These are phyloP conservation scores for Stictocephala bisonia DNA, from an alignment of 2,888 invertebrate genomes.

Conservation along the genomic window DNA sequence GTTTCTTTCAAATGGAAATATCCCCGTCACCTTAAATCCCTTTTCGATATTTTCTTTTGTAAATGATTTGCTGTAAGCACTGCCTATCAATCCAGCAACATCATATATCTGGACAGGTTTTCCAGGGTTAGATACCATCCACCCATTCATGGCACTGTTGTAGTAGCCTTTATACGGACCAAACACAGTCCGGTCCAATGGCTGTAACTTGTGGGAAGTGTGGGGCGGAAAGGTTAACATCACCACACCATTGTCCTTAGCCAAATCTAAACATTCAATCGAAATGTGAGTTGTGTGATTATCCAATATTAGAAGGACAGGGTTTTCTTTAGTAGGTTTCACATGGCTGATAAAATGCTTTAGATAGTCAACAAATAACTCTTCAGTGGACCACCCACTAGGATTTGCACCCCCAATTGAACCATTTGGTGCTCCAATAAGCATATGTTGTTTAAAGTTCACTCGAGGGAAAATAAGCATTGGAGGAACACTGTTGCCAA, in stretches of 20 bases:
- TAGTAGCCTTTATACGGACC: constrained; percentile 35
- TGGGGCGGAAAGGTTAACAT: constrained; percentile 22
- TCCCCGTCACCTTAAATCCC: constrained; percentile 31
- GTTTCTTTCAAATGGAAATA: constrained; percentile 5
- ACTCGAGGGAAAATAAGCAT: constrained; percentile 56
- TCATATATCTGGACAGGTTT: constrained; percentile 19
- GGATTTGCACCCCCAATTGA: constrained; percentile 55
- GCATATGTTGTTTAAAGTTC: constrained; percentile 57
- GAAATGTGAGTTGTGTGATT: constrained; percentile 4
- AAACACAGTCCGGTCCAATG: constrained; percentile 20
- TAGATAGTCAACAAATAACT: constrained; percentile 39
- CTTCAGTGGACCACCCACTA: constrained; percentile 56
- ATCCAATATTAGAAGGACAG: not conserved
- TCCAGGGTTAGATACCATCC: constrained; percentile 32
- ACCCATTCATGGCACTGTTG: constrained; percentile 3
- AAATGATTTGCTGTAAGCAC: constrained; percentile 18
- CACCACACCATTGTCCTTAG: not conserved
- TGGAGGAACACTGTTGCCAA: constrained; percentile 55
- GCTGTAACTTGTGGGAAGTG: constrained; percentile 48
- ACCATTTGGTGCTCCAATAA: constrained; percentile 58
- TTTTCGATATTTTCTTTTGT: constrained; percentile 2
- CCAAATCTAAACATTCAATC: not conserved
- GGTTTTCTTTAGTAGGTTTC: not conserved
- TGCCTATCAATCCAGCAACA: constrained; percentile 12
- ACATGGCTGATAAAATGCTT: constrained; percentile 44